Percentiles rank a stretch among this genome's conserved stretches.
Evolutionary conservation across 2,797 vertebrate genomes (phyloP).

Genomic region (Apogon talboti): DNA sequence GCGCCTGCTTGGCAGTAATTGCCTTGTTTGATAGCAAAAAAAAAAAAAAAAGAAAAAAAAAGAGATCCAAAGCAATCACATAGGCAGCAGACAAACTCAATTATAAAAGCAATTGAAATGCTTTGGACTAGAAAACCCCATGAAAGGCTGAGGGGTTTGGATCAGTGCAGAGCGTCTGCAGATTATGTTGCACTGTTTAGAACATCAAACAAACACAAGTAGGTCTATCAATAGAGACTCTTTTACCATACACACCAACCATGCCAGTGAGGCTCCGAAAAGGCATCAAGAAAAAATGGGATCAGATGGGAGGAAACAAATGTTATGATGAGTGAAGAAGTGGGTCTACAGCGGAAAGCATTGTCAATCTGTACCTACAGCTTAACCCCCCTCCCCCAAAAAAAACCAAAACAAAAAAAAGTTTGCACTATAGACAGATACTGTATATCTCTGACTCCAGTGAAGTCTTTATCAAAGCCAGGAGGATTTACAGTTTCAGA

Average conservation of each 20-base stretch:
- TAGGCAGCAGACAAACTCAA: slow-evolving; percentile 79
- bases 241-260: slow-evolving; percentile 57
- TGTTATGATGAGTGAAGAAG: slow-evolving; percentile 33
- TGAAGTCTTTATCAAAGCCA: slow-evolving; percentile 9
- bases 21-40: slow-evolving; percentile 77
- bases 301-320: slow-evolving; percentile 59
- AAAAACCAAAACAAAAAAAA: slow-evolving; percentile 8
- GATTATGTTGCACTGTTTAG: slow-evolving; percentile 76
- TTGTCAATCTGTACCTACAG: slow-evolving; percentile 34
- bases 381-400: slow-evolving; percentile 2
- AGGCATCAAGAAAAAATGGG: slow-evolving; percentile 32
- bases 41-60: neutral
- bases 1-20: slow-evolving; percentile 73
- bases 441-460: slow-evolving; percentile 6
- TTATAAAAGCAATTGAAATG: slow-evolving; percentile 81
- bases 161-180: slow-evolving; percentile 70
- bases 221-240: slow-evolving; percentile 71
- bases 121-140: slow-evolving; percentile 76
- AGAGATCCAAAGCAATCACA: slow-evolving; percentile 79
- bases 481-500: slow-evolving; percentile 31
- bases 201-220: slow-evolving; percentile 76
- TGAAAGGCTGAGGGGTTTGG: slow-evolving; percentile 76
- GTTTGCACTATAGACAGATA: slow-evolving; percentile 34
- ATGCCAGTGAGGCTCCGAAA: slow-evolving; percentile 29
- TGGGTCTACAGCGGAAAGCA: slow-evolving; percentile 21